phyloP scores from a whole-genome alignment of 1,140 invertebrate genomes.

The Rhyacophila brunnea region DNA sequence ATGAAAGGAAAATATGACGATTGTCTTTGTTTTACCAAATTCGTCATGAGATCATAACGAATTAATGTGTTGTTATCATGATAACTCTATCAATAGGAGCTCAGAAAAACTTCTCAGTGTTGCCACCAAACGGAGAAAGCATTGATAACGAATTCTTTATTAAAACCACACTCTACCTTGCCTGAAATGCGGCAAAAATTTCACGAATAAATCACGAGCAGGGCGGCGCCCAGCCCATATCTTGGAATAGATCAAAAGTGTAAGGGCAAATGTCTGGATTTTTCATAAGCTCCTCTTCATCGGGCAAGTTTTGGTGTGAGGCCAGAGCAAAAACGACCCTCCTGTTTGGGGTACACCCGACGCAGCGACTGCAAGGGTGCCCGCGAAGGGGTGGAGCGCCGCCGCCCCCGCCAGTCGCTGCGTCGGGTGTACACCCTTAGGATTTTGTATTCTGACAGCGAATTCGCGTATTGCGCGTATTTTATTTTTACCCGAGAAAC shows the following conservation, averaged over 20 bases:
- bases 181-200: too few species aligned
- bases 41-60: too few species aligned
- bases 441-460: conserved; percentile 37
- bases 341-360: conserved; percentile 19
- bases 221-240: not conserved
- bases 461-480: conserved; percentile 37
- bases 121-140: too few species aligned
- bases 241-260: conserved; percentile 31
- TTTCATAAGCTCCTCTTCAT: conserved; percentile 33
- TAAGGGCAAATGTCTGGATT: conserved; percentile 23
- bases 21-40: too few species aligned
- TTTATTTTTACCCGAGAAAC: conserved; percentile 35
- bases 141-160: too few species aligned
- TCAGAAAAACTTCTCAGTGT: too few species aligned
- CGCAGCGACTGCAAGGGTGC: conserved; percentile 8
- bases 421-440: conserved; percentile 33
- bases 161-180: too few species aligned
- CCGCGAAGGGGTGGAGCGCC: not conserved
- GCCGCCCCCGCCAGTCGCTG: conserved; percentile 12
- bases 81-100: too few species aligned
- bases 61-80: too few species aligned
- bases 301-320: conserved; percentile 21
- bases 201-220: too few species aligned
- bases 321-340: not conserved
- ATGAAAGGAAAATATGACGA: too few species aligned